These are phyloP conservation scores for Xanthostigma xanthostigma DNA, from an alignment of 2,888 invertebrate species.

Conservation along the genomic window DNA sequence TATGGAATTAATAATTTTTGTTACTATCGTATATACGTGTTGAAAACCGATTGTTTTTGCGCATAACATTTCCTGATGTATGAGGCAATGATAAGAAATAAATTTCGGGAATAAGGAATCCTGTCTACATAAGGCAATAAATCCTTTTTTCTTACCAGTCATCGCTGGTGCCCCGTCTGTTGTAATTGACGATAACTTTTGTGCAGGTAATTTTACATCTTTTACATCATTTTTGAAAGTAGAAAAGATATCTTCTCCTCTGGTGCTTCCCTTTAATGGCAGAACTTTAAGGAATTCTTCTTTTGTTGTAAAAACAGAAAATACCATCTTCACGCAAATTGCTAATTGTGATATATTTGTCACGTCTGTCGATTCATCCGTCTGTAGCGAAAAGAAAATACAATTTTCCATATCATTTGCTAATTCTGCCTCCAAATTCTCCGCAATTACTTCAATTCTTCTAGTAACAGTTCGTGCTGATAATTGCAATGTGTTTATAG, in stretches of 20 bases:
- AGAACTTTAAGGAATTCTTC: slow-evolving; percentile 12
- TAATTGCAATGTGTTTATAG: slow-evolving; percentile 16
- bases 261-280: slow-evolving; percentile 10
- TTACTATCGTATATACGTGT: slow-evolving; percentile 4
- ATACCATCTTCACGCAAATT: slow-evolving; percentile 12
- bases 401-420: slow-evolving; percentile 7
- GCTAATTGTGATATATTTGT: slow-evolving; percentile 10
- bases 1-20: slow-evolving; percentile 11
- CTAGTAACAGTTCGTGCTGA: slow-evolving; percentile 14
- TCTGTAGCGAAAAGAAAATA: slow-evolving; percentile 11
- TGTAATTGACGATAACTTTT: slow-evolving; percentile 13
- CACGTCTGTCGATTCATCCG: slow-evolving; percentile 9
- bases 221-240: slow-evolving; percentile 9
- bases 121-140: slow-evolving; percentile 11
- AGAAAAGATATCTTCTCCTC: slow-evolving; percentile 12
- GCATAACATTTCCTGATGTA: slow-evolving; percentile 10
- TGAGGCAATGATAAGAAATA: slow-evolving; percentile 10
- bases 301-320: slow-evolving; percentile 11
- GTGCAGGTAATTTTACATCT: slow-evolving; percentile 8
- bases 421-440: slow-evolving; percentile 7
- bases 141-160: slow-evolving; percentile 10
- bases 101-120: slow-evolving; percentile 10
- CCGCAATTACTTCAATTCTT: slow-evolving; percentile 11
- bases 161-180: slow-evolving; percentile 13
- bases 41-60: slow-evolving; percentile 7